Base-by-base conservation (phyloP, 2,797 vertebrate species). In the Chelidonichthys spinosus region DNA sequence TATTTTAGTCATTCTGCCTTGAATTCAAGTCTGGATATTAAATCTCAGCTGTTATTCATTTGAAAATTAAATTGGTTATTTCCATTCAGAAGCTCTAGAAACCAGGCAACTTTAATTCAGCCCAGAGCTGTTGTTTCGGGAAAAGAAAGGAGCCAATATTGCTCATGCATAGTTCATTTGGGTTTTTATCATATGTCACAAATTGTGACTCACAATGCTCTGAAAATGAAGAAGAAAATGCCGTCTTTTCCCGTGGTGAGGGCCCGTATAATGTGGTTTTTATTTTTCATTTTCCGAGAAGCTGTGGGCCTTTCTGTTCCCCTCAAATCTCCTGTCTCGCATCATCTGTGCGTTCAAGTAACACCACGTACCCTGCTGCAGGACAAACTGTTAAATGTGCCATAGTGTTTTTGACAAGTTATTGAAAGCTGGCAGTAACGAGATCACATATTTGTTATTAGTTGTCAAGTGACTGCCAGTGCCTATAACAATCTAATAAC, bases 211-310 rank as follows among this genome's bases (percentile, higher is more conserved):
- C 40, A 35, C 18, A 65, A 59, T 65, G 35, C 42, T 60, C n/a
- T 63, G 49, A 74, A 80, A 83, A 77, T 81, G 59, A 71, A 58
- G 52, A 58, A 59, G 33, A 54, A 63, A 72, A 70, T 74, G 14
- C 71, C 17, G 42, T 69, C 5, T 36, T 74, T 55, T 32, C 60
- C 59, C 55, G 7, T 52, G 32, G n/a, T 49, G 53, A 54, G 6
- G 52, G 63, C 58, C 43, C 46, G 59, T 69, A 54, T 49, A 49
- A 43, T 55, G 25, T 63, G n/a, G 53, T 52, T 65, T 25, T 59
- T 10, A 7, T 60, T 65, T 70, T 55, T 78, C 18, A 58, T 81
- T 75, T 76, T 58, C 44, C 17, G 8, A 33, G 10, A 56, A 37
- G 58, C 55, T 61, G 14, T 50, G 9, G 40, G 46, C 40, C n/a